phyloP scores from a whole-genome alignment of 2,113 vertebrate genomes.

The Crypturellus undulatus region DNA sequence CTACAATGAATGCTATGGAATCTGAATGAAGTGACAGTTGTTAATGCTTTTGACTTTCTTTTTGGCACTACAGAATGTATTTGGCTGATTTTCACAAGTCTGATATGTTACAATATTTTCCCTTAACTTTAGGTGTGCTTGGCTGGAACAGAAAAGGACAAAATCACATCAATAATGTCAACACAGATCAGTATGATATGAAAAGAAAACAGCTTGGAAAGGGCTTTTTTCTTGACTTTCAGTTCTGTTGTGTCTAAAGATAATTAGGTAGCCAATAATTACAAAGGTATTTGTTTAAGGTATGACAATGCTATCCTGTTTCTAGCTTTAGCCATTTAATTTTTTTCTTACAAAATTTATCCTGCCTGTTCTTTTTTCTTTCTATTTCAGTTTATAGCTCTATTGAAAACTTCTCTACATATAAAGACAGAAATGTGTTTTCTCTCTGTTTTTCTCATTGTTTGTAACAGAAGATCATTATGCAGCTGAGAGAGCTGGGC shows the following conservation, averaged over 20 bases:
- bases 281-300: not conserved
- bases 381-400: not conserved
- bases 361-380: not conserved
- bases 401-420: not conserved
- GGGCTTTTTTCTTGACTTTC: not conserved
- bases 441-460: not conserved
- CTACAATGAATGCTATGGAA: not conserved
- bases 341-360: not conserved
- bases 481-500: not conserved
- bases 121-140: not conserved
- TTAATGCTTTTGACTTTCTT: not conserved
- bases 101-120: not conserved
- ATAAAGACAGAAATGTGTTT: not conserved
- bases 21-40: not conserved
- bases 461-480: not conserved
- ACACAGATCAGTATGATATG: not conserved
- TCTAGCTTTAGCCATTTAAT: not conserved
- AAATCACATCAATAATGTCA: not conserved
- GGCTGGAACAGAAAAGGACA: not conserved
- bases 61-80: not conserved
- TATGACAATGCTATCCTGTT: not conserved
- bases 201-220: not conserved
- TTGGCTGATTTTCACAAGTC: not conserved
- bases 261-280: not conserved
- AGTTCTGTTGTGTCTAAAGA: not conserved